phyloP scores from a whole-genome alignment of 1,140 invertebrate genomes.

The Anoplophora glabripennis region DNA sequence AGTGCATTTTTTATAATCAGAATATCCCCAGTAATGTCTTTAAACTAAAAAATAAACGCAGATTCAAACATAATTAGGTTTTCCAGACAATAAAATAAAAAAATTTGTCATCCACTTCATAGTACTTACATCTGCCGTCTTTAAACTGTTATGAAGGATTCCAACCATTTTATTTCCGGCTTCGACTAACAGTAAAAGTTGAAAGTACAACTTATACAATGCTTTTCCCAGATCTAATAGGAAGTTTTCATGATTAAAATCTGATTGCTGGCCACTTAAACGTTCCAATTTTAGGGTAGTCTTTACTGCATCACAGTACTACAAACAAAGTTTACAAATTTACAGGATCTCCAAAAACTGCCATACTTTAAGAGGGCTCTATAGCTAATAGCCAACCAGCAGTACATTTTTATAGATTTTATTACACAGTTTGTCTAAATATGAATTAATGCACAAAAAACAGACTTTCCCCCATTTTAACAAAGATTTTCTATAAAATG shows the following conservation, averaged over 20 bases:
- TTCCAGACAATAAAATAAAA: no score
- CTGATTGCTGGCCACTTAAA: conserved; percentile 62
- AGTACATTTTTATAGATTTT: no score
- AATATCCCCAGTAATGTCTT: conserved; percentile 58
- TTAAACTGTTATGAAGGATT: conserved; percentile 57
- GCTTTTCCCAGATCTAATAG: conserved; percentile 74
- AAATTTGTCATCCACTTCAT: no score
- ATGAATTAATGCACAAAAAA: no score
- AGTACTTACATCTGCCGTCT: conserved; percentile 50
- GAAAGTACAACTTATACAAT: conserved; percentile 92
- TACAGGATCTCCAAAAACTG: no score
- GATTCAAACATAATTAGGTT: no score
- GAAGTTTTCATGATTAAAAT: conserved; percentile 59
- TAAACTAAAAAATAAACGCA: conserved; percentile 47
- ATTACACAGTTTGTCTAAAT: no score
- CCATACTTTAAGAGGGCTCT: no score
- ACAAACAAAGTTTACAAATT: conserved; percentile 15
- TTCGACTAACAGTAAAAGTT: conserved; percentile 85
- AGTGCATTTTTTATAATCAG: conserved; percentile 54
- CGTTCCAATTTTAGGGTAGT: conserved; percentile 71
- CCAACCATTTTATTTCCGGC: conserved; percentile 86
- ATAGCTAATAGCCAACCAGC: no score
- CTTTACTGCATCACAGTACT: conserved; percentile 59
- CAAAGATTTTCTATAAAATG: no score
- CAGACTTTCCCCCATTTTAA: no score